Evolutionary conservation across 2,888 invertebrate species (phyloP).

Genomic region (Nyleta sp.): DNA sequence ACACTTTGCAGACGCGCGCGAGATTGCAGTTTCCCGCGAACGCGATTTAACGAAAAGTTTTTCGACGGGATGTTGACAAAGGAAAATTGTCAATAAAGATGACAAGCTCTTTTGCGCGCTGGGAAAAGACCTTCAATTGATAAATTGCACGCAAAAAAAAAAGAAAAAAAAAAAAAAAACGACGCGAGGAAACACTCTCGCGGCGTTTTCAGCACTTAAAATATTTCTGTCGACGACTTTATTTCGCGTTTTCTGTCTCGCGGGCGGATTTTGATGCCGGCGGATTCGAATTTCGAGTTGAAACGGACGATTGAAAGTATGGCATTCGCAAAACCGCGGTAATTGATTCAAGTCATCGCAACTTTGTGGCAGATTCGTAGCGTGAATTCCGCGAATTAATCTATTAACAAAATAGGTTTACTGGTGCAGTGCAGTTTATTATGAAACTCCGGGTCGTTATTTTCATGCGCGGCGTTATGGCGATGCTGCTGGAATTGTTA

Average conservation of each 20-base stretch:
- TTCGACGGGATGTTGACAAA: background rate
- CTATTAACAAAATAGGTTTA: background rate
- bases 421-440: background rate
- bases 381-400: background rate
- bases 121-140: conserved; percentile 3
- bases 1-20: conserved; percentile 20
- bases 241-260: too few relatives aligned
- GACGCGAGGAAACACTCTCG: too few relatives aligned
- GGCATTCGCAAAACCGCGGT: too few relatives aligned
- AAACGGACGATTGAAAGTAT: too few relatives aligned
- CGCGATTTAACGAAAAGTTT: conserved; percentile 19
- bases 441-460: background rate
- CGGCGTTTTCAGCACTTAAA: too few relatives aligned
- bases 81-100: conserved; percentile 8
- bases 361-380: too few relatives aligned
- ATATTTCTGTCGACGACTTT: too few relatives aligned
- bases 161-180: too few relatives aligned
- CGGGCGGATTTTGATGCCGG: too few relatives aligned
- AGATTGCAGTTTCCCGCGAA: conserved; percentile 17
- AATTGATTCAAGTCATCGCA: too few relatives aligned
- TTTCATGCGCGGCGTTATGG: background rate
- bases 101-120: background rate
- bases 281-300: too few relatives aligned
- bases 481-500: background rate
- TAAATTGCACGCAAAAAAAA: background rate